Percentiles rank a stretch among this genome's conserved stretches.
phyloP scores from a whole-genome alignment of 1,140 invertebrate species.

The Papilio polyxenes region DNA sequence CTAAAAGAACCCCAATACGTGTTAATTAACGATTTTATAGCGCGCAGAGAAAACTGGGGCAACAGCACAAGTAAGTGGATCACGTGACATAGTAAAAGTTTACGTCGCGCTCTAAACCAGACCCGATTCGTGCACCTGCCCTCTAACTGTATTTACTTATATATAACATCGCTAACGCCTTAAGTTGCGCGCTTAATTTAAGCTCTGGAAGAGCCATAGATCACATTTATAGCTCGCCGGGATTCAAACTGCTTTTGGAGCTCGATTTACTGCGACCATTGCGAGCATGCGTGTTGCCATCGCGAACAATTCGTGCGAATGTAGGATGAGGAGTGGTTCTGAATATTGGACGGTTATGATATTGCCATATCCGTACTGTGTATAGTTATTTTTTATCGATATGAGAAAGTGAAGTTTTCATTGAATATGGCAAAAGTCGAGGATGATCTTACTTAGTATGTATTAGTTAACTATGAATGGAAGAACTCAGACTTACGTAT shows the following conservation, averaged over 20 bases:
- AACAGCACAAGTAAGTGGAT: not conserved
- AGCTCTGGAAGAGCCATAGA: not conserved
- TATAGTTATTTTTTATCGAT: not conserved
- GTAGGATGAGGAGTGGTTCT: not conserved
- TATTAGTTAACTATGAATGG: too few species aligned
- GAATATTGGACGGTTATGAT: not conserved
- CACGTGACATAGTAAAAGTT: not conserved
- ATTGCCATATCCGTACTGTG: not conserved
- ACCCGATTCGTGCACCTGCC: not conserved
- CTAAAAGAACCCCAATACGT: not conserved
- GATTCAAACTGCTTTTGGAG: conserved; percentile 10
- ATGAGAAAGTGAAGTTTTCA: not conserved
- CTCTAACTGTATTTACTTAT: not conserved
- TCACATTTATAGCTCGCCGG: conserved; percentile 13
- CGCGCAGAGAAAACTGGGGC: not conserved
- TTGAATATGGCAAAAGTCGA: too few species aligned
- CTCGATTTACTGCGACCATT: conserved; percentile 21
- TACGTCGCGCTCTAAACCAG: not conserved
- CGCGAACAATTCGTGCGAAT: not conserved
- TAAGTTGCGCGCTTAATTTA: conserved; percentile 18
- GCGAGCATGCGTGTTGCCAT: not conserved
- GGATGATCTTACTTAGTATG: too few species aligned
- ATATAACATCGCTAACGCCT: conserved; percentile 3
- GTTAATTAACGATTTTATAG: not conserved
- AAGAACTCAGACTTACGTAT: too few species aligned